These are phyloP conservation scores for Steinernema carpocapsae DNA, from an alignment of 2,888 invertebrate genomes.

Conservation along the genomic window DNA sequence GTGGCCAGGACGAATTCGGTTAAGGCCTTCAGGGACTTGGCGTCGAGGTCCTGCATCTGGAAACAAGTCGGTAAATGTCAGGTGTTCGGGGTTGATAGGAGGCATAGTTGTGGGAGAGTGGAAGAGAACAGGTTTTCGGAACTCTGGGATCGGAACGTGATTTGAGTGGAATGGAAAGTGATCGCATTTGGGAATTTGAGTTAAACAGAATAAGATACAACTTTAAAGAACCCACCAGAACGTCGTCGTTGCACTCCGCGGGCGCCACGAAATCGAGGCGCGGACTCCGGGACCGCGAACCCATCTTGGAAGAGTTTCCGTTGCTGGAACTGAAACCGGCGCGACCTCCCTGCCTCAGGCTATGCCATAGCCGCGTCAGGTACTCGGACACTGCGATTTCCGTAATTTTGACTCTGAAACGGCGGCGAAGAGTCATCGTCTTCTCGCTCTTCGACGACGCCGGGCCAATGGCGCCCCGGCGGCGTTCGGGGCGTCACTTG, in stretches of 20 bases:
- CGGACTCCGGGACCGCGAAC: slow-evolving; percentile 24
- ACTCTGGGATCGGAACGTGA: too few species aligned
- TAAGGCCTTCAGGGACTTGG: slow-evolving; percentile 2
- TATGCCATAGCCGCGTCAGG: slow-evolving; percentile 35
- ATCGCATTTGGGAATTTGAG: too few species aligned
- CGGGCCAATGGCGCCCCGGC: slow-evolving; percentile 25
- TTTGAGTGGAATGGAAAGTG: too few species aligned
- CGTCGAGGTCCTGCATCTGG: slow-evolving; percentile 23
- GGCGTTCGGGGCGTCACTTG: neutral
- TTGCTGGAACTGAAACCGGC: neutral
- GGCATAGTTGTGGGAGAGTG: too few species aligned
- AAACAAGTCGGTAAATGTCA: neutral
- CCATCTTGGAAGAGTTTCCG: slow-evolving; percentile 16
- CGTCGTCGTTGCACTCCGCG: slow-evolving; percentile 28
- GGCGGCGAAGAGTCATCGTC: slow-evolving; percentile 33
- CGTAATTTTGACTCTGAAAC: slow-evolving; percentile 35
- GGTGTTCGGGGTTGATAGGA: too few species aligned
- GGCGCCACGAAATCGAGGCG: slow-evolving; percentile 28
- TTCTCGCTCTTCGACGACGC: slow-evolving; percentile 11
- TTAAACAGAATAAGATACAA: neutral
- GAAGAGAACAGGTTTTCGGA: too few species aligned
- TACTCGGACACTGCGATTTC: slow-evolving; percentile 32
- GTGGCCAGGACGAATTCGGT: slow-evolving; percentile 5
- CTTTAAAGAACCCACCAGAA: slow-evolving; percentile 11
- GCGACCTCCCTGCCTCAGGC: slow-evolving; percentile 30